phyloP scores from a whole-genome alignment of 1,140 invertebrate genomes.

The Thalassaphorura encarpata region DNA sequence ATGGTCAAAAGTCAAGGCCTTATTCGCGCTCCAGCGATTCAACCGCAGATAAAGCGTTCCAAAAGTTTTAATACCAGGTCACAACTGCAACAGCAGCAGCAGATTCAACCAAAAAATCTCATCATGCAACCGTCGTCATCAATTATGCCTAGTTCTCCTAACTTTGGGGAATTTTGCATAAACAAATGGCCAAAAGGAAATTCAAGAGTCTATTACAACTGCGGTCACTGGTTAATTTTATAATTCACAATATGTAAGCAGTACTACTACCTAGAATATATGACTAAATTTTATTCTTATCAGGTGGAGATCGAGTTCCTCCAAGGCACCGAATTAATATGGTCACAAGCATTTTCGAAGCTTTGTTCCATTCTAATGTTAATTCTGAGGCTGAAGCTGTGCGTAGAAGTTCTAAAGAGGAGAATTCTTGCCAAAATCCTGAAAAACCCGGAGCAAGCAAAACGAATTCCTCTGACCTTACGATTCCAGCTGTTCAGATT shows the following conservation, averaged over 20 bases:
- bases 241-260: neutral
- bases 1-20: too few relatives aligned
- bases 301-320: slow-evolving; percentile 24
- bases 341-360: slow-evolving; percentile 24
- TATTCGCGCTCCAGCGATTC: too few relatives aligned
- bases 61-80: slow-evolving; percentile 19
- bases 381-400: too few relatives aligned
- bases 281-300: neutral
- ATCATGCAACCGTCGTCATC: neutral
- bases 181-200: slow-evolving; percentile 23
- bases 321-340: slow-evolving; percentile 27
- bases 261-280: neutral
- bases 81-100: neutral
- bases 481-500: slow-evolving; percentile 22
- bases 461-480: slow-evolving; percentile 14
- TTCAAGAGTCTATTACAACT: slow-evolving; percentile 22
- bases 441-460: neutral
- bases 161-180: slow-evolving; percentile 19
- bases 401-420: too few relatives aligned
- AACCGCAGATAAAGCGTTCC: slow-evolving; percentile 25
- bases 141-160: neutral
- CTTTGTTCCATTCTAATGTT: slow-evolving; percentile 18
- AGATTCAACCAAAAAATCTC: neutral
- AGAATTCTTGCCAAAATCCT: neutral
- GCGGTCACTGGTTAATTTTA: slow-evolving; percentile 12